phyloP scores from a whole-genome alignment of 2,797 vertebrate species.

The Melanotaenia trifasciata region DNA sequence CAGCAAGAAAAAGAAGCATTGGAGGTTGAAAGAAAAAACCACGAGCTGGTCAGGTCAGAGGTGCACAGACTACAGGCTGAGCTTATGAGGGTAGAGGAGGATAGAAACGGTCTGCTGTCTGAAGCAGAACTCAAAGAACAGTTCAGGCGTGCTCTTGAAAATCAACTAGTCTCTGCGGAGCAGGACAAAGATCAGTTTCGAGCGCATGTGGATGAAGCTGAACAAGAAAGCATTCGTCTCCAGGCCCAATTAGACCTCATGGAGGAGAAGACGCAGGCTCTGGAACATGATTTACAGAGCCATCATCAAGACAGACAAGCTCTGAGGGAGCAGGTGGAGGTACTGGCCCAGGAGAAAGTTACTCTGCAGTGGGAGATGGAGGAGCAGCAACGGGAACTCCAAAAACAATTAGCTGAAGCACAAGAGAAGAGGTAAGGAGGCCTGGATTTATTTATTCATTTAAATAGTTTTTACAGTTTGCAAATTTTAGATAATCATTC shows the following conservation, averaged over 20 bases:
- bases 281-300: slow-evolving; percentile 45
- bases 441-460: background rate
- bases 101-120: slow-evolving; percentile 68
- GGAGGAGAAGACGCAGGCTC: slow-evolving; percentile 49
- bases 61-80: slow-evolving; percentile 53
- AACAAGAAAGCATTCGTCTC: slow-evolving; percentile 45
- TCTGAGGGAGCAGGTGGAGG: slow-evolving; percentile 60
- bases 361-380: slow-evolving; percentile 78
- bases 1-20: slow-evolving; percentile 67
- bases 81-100: slow-evolving; percentile 37
- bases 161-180: slow-evolving; percentile 67
- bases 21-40: slow-evolving; percentile 53
- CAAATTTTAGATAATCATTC: background rate
- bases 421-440: slow-evolving; percentile 80
- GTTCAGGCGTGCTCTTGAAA: slow-evolving; percentile 57
- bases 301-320: slow-evolving; percentile 30
- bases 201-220: slow-evolving; percentile 45
- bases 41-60: slow-evolving; percentile 55
- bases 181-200: slow-evolving; percentile 48
- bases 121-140: slow-evolving; percentile 67
- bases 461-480: background rate
- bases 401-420: slow-evolving; percentile 73
- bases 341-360: slow-evolving; percentile 76
- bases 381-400: slow-evolving; percentile 76
- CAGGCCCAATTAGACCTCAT: slow-evolving; percentile 43